These are phyloP conservation scores for Pluvianellus socialis DNA, from an alignment of 2,113 vertebrate genomes.

Conservation along the genomic window DNA sequence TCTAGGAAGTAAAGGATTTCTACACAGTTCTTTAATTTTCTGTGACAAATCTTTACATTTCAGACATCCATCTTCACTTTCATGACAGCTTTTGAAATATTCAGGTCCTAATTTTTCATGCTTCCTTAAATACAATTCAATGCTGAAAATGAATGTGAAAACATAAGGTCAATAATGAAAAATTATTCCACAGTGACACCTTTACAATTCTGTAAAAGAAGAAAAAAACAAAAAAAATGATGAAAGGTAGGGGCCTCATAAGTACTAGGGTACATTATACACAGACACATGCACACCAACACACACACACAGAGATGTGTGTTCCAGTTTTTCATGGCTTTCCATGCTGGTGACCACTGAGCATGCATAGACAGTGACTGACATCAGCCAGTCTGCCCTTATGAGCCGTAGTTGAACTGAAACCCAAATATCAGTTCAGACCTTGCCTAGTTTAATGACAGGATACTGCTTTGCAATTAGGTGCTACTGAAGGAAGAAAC, in stretches of 20 bases:
- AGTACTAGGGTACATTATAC: not conserved
- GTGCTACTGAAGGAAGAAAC: not conserved
- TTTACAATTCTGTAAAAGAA: not conserved
- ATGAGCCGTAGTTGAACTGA: not conserved
- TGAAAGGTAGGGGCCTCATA: not conserved
- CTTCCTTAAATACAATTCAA: not conserved
- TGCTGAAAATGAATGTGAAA: not conserved
- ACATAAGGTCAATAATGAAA: not conserved
- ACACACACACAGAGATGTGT: fast-evolving
- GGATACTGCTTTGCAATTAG: not conserved
- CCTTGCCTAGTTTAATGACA: not conserved
- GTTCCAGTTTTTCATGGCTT: not conserved
- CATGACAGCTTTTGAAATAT: not conserved
- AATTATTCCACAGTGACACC: not conserved
- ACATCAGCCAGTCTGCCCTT: not conserved
- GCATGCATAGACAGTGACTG: too few relatives aligned
- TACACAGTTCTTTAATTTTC: not conserved
- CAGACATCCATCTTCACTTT: not conserved
- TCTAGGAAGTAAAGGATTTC: not conserved
- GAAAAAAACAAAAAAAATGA: fast-evolving
- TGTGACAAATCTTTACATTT: not conserved
- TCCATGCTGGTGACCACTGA: not conserved
- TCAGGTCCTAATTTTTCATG: not conserved
- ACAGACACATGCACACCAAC: fast-evolving
- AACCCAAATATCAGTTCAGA: not conserved